Base-by-base conservation (phyloP, 2,888 invertebrate species). In the Metellina segmentata region DNA sequence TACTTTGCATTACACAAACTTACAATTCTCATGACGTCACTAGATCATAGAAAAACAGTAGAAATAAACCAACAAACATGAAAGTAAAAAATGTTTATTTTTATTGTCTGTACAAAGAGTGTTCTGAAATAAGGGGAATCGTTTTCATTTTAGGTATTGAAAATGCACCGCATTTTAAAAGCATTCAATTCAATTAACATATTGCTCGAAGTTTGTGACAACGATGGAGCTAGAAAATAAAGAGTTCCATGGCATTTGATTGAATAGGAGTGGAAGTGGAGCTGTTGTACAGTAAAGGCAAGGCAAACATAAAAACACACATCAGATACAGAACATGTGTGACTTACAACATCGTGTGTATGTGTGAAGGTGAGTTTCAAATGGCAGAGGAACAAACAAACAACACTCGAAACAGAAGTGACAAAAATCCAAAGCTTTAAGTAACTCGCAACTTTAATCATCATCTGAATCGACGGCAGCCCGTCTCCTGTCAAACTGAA, bases 401-500 rank as follows among this genome's bases (percentile, higher is more conserved):
- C 34, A 16, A 16, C 61, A 61, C 61, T 72, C 4, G n/a, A 71
- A 16, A 20, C 72, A 72, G 19, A 9, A 0, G 53, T 79, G n/a
- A 16, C 49, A 51, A n/a, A 51, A 16, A 52, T 79, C 53, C 16
- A 53, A 72, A 5, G 61, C 11, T 16, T 74, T 71, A 72, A 6
- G 9, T 53, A 79, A 82, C 48, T 20, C 81, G 81, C 13, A 82
- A 74, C 34, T 11, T 81, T 19, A 87, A 89, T 98, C 98, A 94
- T 97, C 97, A 1, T 97, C 97, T 95, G 93, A 93, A 90, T 98
- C 98, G 90, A 98, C 95, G 85, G 97, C 97, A 85, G 97, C 98
- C 95, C 98, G 96, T 94, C 98, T 96, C 94, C 98, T 96, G 95
- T 98, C 98, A 96, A 98, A 98, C 96, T 98, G 72, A 61, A 88